Evolutionary conservation across 2,888 invertebrate species (phyloP).

Genomic region (Apotomis betuletana): DNA sequence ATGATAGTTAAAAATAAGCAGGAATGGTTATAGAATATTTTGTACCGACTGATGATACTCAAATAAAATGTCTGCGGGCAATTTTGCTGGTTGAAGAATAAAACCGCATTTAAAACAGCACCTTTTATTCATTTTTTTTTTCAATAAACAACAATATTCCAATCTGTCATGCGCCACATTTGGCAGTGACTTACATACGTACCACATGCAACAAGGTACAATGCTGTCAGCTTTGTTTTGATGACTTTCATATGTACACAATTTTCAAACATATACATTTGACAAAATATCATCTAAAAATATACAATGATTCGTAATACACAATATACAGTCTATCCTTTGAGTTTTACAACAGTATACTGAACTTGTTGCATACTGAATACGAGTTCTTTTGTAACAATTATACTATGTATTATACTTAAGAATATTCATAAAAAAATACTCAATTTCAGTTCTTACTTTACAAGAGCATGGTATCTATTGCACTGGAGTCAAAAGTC

Average conservation of each 20-base stretch:
- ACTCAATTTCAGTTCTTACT: slow-evolving; percentile 15
- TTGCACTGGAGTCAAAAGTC: slow-evolving; percentile 46
- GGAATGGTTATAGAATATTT: too few species aligned
- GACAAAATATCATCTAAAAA: slow-evolving; percentile 38
- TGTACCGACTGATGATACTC: too few species aligned
- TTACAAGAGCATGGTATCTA: slow-evolving; percentile 31
- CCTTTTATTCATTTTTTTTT: slow-evolving; percentile 22
- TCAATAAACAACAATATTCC: slow-evolving; percentile 33
- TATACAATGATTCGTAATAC: slow-evolving; percentile 36
- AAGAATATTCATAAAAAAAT: slow-evolving; percentile 27
- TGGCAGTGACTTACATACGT: slow-evolving; percentile 24
- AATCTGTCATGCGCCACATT: slow-evolving; percentile 27
- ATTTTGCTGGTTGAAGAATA: neutral
- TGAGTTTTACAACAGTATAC: slow-evolving; percentile 25
- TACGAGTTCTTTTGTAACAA: neutral
- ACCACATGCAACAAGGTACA: slow-evolving; percentile 25
- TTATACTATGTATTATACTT: slow-evolving; percentile 14
- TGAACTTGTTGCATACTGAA: neutral
- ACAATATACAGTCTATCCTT: slow-evolving; percentile 35
- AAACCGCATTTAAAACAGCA: slow-evolving; percentile 24
- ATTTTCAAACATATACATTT: slow-evolving; percentile 37
- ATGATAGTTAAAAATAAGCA: too few species aligned
- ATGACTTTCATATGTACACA: slow-evolving; percentile 37
- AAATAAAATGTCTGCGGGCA: too few species aligned
- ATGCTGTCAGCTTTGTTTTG: slow-evolving; percentile 4